Evolutionary conservation across 2,113 vertebrate genomes (phyloP).

Genomic region (Amblyopsis rosae): DNA sequence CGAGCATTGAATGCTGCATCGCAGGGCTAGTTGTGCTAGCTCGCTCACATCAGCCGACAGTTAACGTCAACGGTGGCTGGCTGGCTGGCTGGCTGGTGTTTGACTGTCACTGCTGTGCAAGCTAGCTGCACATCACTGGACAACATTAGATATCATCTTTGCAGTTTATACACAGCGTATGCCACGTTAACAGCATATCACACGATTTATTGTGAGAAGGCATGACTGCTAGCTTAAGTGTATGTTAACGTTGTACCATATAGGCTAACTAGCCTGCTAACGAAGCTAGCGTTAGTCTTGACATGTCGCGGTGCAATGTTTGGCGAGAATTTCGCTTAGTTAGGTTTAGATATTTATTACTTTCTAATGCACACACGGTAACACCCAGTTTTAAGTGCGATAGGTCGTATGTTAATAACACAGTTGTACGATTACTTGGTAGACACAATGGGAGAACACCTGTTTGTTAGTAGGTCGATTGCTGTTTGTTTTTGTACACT

Average conservation of each 20-base stretch:
- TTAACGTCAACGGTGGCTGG: slow-evolving; percentile 3
- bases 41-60: background rate
- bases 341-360: background rate
- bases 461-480: background rate
- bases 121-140: background rate
- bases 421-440: no score
- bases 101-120: background rate
- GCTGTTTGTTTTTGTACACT: background rate
- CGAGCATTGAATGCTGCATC: slow-evolving; percentile 43
- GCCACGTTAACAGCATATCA: background rate
- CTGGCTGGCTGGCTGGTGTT: background rate
- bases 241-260: slow-evolving; percentile 38
- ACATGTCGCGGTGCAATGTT: slow-evolving; percentile 1
- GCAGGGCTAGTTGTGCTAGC: slow-evolving; percentile 47
- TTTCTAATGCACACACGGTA: no score
- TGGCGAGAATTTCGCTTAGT: slow-evolving; percentile 21
- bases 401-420: no score
- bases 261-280: slow-evolving; percentile 56
- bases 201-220: slow-evolving; percentile 26
- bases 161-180: background rate
- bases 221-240: slow-evolving; percentile 47
- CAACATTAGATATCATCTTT: background rate
- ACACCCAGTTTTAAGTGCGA: no score
- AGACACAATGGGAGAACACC: no score
- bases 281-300: slow-evolving; percentile 52